Evolutionary conservation across 2,888 invertebrate genomes (phyloP).

Genomic region (Spilosoma lubricipeda): DNA sequence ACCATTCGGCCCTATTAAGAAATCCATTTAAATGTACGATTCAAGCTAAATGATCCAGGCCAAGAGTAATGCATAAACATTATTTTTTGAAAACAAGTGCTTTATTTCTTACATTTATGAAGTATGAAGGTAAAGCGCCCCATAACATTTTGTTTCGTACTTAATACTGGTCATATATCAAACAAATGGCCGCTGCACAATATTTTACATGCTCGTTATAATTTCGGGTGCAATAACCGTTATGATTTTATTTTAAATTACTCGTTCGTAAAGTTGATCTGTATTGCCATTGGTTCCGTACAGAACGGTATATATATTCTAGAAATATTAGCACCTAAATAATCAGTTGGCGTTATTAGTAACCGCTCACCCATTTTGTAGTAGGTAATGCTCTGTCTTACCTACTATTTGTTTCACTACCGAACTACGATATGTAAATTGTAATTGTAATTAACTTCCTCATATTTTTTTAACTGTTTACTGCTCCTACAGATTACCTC

Average conservation of each 20-base stretch:
- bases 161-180: constrained; percentile 62
- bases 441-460: no score
- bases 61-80: constrained; percentile 39
- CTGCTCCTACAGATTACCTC: no score
- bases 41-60: constrained; percentile 22
- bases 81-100: constrained; percentile 38
- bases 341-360: no score
- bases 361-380: no score
- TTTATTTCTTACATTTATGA: constrained; percentile 37
- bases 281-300: constrained; percentile 30
- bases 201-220: constrained; percentile 67
- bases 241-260: constrained; percentile 51
- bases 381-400: no score
- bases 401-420: no score
- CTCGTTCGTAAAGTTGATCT: background rate
- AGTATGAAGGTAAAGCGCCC: constrained; percentile 27
- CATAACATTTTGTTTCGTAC: constrained; percentile 38
- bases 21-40: constrained; percentile 12
- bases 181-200: constrained; percentile 50
- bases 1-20: constrained; percentile 12
- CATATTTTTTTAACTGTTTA: no score
- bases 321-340: background rate
- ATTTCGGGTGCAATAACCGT: constrained; percentile 62
- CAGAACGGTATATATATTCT: background rate
- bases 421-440: no score